Conservation (phyloP, 1,140 invertebrate genomes). For the Ylistrum balloti region DNA sequence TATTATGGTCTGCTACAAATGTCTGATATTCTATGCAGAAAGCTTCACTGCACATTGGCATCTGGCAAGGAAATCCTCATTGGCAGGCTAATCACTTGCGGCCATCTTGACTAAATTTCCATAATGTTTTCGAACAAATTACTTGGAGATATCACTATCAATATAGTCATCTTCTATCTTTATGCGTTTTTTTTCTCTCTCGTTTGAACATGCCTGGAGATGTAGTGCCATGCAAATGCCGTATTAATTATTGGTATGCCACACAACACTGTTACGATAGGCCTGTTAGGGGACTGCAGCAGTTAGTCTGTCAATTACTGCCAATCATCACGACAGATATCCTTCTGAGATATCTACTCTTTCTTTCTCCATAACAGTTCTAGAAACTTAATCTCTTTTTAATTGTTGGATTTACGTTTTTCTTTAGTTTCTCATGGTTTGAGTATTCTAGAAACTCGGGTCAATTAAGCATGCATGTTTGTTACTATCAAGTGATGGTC, state of each 20-base stretch:
- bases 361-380: not conserved
- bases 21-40: not conserved
- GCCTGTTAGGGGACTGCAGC: not conserved
- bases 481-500: no score
- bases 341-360: not conserved
- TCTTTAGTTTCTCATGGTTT: no score
- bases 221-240: conserved; percentile 22
- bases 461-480: no score
- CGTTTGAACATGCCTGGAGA: not conserved
- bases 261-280: not conserved
- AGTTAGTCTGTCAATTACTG: not conserved
- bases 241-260: conserved; percentile 22
- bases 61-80: not conserved
- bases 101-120: conserved; percentile 33
- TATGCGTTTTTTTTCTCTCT: conserved; percentile 27
- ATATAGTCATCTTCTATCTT: conserved; percentile 10
- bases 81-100: not conserved
- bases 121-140: conserved; percentile 36
- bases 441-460: no score
- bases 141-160: conserved; percentile 20
- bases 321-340: not conserved
- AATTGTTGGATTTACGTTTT: not conserved
- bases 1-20: not conserved
- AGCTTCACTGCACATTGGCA: not conserved
- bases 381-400: not conserved